These are phyloP conservation scores for Allophyes oxyacanthae DNA, from an alignment of 2,888 invertebrate genomes.

Conservation along the genomic window DNA sequence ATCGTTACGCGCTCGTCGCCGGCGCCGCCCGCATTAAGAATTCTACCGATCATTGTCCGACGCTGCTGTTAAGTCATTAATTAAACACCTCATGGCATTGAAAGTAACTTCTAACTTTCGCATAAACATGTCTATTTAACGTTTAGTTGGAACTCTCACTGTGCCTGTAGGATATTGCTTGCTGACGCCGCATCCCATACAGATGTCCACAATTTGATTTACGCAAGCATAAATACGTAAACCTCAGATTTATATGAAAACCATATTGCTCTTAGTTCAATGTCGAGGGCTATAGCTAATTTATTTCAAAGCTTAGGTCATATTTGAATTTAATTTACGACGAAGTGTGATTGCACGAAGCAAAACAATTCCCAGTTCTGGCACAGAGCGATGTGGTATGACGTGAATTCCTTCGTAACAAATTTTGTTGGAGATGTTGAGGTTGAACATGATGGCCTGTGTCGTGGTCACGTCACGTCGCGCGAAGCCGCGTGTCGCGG, in stretches of 20 bases:
- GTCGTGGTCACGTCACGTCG: slow-evolving; percentile 28
- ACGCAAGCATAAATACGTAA: slow-evolving; percentile 15
- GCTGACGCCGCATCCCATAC: slow-evolving; percentile 11
- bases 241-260: slow-evolving; percentile 14
- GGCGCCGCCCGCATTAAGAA: slow-evolving; percentile 54
- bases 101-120: slow-evolving; percentile 51
- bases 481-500: slow-evolving; percentile 47
- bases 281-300: neutral
- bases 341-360: neutral
- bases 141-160: slow-evolving; percentile 4
- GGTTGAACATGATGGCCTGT: slow-evolving; percentile 16
- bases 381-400: slow-evolving; percentile 3
- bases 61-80: slow-evolving; percentile 58
- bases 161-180: slow-evolving; percentile 12
- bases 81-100: slow-evolving; percentile 60
- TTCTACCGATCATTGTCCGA: slow-evolving; percentile 59
- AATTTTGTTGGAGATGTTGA: slow-evolving; percentile 13
- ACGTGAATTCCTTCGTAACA: slow-evolving; percentile 7
- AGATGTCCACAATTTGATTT: slow-evolving; percentile 13
- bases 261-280: slow-evolving; percentile 15
- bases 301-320: slow-evolving; percentile 2
- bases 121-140: slow-evolving; percentile 25
- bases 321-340: slow-evolving; percentile 1
- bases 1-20: slow-evolving; percentile 35
- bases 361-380: slow-evolving; percentile 1